Percentiles rank a stretch among this genome's conserved stretches.
Evolutionary conservation across 2,797 vertebrate species (phyloP).

Genomic region (Crocidura indochinensis): DNA sequence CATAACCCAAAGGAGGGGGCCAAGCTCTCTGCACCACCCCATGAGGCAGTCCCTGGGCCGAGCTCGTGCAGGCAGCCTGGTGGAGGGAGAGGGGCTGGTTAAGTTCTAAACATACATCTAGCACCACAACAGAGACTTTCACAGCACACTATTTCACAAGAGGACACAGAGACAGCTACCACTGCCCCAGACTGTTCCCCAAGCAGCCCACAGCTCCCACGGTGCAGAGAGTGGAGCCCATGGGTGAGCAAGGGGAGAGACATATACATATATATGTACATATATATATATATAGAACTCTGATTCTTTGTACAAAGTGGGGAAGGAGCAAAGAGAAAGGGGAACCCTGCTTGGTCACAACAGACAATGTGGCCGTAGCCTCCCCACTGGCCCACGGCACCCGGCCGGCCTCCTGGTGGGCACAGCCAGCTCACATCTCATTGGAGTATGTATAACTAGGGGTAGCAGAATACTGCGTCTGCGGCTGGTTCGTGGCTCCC

Average conservation of each 20-base stretch:
- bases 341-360: slow-evolving; percentile 84
- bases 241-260: slow-evolving; percentile 9
- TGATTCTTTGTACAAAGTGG: slow-evolving; percentile 83
- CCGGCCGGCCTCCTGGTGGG: slow-evolving; percentile 76
- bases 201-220: slow-evolving; percentile 79
- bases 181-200: slow-evolving; percentile 71
- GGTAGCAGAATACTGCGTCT: slow-evolving; percentile 94
- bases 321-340: slow-evolving; percentile 71
- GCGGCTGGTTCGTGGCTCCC: slow-evolving; percentile 93
- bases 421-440: slow-evolving; percentile 94
- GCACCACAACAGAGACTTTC: slow-evolving; percentile 88
- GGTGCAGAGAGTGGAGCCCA: slow-evolving; percentile 51
- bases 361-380: slow-evolving; percentile 73
- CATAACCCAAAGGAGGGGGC: slow-evolving; percentile 6
- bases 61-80: slow-evolving; percentile 42
- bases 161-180: slow-evolving; percentile 72
- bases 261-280: background rate
- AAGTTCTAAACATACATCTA: slow-evolving; percentile 88
- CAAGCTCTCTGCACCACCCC: slow-evolving; percentile 40
- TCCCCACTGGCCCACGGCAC: slow-evolving; percentile 15
- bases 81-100: slow-evolving; percentile 72
- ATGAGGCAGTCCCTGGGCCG: slow-evolving; percentile 23
- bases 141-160: slow-evolving; percentile 87
- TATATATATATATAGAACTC: slow-evolving; percentile 76
- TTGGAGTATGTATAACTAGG: slow-evolving; percentile 98